A percentile compares a stretch with the other conserved stretches of the same genome.
These are phyloP conservation scores for Latrodectus hesperus DNA, from an alignment of 2,888 invertebrate genomes.

Conservation along the genomic window DNA sequence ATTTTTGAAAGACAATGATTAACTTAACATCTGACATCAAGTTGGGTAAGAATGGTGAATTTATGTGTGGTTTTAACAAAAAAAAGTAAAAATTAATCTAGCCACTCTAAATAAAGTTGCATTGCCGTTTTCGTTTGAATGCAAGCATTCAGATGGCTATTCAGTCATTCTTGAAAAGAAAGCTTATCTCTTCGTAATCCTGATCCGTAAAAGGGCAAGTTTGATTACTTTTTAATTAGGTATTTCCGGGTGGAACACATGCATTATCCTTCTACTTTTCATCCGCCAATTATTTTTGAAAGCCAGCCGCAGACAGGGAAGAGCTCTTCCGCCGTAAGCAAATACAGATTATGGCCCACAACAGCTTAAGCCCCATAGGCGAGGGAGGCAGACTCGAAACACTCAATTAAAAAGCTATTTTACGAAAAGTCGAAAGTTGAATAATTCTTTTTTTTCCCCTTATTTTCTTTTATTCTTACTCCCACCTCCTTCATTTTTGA, in stretches of 20 bases:
- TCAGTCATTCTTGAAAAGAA: too few relatives aligned
- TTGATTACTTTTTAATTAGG: conserved; percentile 61
- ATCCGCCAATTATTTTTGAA: neutral
- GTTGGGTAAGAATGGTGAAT: too few relatives aligned
- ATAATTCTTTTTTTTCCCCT: neutral
- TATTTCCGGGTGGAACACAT: conserved; percentile 19
- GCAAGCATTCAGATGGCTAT: too few relatives aligned
- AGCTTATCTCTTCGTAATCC: conserved; percentile 24
- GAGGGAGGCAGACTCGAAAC: neutral
- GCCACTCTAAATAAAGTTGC: too few relatives aligned
- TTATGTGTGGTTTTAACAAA: too few relatives aligned
- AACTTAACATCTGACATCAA: too few relatives aligned
- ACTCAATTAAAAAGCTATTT: conserved; percentile 67
- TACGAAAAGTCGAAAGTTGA: conserved; percentile 10
- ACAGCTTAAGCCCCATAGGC: neutral
- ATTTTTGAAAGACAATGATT: too few relatives aligned
- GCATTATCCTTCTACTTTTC: neutral
- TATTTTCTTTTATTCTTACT: neutral
- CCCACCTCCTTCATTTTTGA: neutral
- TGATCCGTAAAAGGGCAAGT: neutral
- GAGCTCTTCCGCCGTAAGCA: neutral
- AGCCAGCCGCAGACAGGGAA: neutral
- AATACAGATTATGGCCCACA: conserved; percentile 8
- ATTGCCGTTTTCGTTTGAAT: too few relatives aligned
- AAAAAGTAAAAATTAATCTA: too few relatives aligned